These are phyloP conservation scores for Dryas iulia DNA, from an alignment of 1,140 invertebrate genomes.

Conservation along the genomic window DNA sequence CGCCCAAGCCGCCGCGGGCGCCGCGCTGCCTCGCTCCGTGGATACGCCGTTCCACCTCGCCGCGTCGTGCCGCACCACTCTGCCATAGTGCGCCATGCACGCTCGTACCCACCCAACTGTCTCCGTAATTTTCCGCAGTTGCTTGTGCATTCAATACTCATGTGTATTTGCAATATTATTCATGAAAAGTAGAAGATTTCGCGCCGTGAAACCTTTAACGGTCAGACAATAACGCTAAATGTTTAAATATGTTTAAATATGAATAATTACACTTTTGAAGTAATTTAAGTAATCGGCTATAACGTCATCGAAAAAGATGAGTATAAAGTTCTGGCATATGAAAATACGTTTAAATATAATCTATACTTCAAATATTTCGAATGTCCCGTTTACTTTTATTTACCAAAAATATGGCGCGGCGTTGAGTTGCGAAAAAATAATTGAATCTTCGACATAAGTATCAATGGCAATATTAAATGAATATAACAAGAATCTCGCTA, in stretches of 20 bases:
- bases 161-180: constrained; percentile 60
- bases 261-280: too few relatives aligned
- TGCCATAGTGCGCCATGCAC: constrained; percentile 28
- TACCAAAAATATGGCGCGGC: background rate
- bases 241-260: too few relatives aligned
- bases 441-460: background rate
- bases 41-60: constrained; percentile 39
- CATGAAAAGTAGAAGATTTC: background rate
- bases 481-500: constrained; percentile 28
- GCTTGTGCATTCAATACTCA: constrained; percentile 58
- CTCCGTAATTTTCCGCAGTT: constrained; percentile 70
- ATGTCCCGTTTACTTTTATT: too few relatives aligned
- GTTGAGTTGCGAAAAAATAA: too few relatives aligned
- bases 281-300: too few relatives aligned
- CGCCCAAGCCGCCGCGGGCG: constrained; percentile 61
- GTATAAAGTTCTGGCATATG: too few relatives aligned
- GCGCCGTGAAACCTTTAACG: background rate
- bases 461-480: constrained; percentile 22
- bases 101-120: constrained; percentile 44
- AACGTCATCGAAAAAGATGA: too few relatives aligned
- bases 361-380: too few relatives aligned
- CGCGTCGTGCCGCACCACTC: constrained; percentile 35
- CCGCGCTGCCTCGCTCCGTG: constrained; percentile 40
- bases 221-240: too few relatives aligned
- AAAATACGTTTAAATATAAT: too few relatives aligned